Evolutionary conservation across 2,797 vertebrate genomes (phyloP).

Genomic region (Erethizon dorsatum): DNA sequence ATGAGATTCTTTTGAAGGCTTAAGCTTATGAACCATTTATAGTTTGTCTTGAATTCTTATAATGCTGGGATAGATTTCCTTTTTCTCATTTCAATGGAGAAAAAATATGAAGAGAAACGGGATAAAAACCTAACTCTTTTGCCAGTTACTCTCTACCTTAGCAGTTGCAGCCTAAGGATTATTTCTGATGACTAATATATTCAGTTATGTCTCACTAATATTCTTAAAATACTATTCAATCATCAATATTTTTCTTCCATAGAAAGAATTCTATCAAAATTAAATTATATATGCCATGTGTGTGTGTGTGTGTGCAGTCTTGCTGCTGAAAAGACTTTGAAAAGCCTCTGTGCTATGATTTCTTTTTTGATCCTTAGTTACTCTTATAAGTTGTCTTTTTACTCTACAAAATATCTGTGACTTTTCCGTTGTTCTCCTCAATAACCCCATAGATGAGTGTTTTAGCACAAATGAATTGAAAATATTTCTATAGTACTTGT

Average conservation of each 20-base stretch:
- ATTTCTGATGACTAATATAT: slow-evolving; percentile 18
- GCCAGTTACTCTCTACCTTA: not conserved
- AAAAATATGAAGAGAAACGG: not conserved
- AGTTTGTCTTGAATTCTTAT: slow-evolving; percentile 54
- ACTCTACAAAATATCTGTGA: not conserved
- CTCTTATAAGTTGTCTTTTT: not conserved
- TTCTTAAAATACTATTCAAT: not conserved
- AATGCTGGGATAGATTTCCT: not conserved
- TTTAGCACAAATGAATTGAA: not conserved
- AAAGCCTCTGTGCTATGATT: not conserved
- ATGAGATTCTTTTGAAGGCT: not conserved
- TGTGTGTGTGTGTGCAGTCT: not conserved
- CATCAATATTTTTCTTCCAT: not conserved
- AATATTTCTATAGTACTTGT: not conserved
- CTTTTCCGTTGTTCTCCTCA: not conserved
- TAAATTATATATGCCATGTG: not conserved
- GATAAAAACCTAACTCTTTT: not conserved
- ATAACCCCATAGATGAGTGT: not conserved
- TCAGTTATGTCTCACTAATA: not conserved
- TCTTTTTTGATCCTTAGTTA: slow-evolving; percentile 6
- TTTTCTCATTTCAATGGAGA: not conserved
- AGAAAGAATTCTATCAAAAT: not conserved
- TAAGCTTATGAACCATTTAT: not conserved
- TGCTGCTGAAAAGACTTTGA: not conserved
- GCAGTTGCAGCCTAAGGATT: not conserved